phyloP scores from a whole-genome alignment of 30 jellyfish, hydroid and myxozoan genomes.

The Hydractinia echinata region DNA sequence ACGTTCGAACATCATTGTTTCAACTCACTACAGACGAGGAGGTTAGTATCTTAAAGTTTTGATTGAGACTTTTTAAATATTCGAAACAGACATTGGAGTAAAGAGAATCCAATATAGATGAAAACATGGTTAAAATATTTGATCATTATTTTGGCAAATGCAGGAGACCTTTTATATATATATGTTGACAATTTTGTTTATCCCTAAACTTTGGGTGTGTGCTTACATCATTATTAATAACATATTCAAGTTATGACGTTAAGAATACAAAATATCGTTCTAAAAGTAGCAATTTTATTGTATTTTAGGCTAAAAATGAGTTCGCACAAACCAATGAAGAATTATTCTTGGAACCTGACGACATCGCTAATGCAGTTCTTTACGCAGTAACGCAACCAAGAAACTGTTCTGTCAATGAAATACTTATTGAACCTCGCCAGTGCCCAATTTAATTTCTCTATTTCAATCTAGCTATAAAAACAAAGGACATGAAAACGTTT shows the following conservation, averaged over 20 bases:
- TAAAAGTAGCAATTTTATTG: neutral
- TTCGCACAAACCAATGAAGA: constrained; percentile 58
- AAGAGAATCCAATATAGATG: neutral
- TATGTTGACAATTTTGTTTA: neutral
- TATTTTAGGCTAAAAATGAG: constrained; percentile 50
- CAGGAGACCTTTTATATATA: neutral
- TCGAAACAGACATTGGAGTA: neutral
- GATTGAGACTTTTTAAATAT: too few species aligned
- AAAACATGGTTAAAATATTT: too few species aligned
- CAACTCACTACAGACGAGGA: constrained; percentile 61
- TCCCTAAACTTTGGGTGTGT: too few species aligned
- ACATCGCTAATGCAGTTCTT: constrained; percentile 73
- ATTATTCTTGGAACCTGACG: constrained; percentile 56
- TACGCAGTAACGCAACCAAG: constrained; percentile 75
- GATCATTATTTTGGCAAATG: too few species aligned
- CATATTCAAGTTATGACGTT: too few species aligned
- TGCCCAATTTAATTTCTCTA: constrained; percentile 47
- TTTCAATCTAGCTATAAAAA: too few species aligned
- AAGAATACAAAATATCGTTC: too few species aligned
- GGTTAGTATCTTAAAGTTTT: constrained; percentile 27
- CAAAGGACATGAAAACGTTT: too few species aligned
- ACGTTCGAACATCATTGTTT: constrained; percentile 56
- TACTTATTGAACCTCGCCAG: constrained; percentile 77
- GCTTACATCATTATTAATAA: too few species aligned
- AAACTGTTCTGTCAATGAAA: constrained; percentile 65